Conservation (phyloP, 2,113 vertebrate species). For the Onychostoma macrolepis region DNA sequence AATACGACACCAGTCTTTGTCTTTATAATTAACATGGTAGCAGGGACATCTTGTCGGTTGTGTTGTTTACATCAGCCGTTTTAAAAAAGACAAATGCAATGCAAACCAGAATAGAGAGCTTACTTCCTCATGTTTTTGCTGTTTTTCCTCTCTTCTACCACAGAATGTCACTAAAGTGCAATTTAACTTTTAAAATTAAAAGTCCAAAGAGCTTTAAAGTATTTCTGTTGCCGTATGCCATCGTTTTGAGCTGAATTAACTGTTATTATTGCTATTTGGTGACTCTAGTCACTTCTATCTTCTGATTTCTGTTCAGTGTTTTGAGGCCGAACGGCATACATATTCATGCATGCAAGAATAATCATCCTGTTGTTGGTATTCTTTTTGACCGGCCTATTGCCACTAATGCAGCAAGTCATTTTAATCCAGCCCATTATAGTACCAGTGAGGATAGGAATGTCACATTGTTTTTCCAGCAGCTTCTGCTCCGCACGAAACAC, state of each 20-base stretch:
- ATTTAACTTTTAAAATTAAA: background rate
- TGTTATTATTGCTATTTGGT: background rate
- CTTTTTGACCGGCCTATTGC: constrained; percentile 19
- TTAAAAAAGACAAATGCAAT: background rate
- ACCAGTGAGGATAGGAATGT: constrained; percentile 6
- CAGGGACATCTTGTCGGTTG: background rate
- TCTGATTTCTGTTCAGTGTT: constrained; percentile 1
- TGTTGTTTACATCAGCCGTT: background rate
- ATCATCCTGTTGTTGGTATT: constrained; percentile 28
- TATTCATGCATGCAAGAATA: background rate
- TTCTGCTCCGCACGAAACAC: background rate
- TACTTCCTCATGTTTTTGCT: background rate
- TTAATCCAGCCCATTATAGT: constrained; percentile 44
- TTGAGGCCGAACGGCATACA: background rate
- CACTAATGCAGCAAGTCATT: constrained; percentile 29
- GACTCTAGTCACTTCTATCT: background rate
- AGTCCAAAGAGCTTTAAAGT: background rate
- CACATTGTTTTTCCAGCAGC: background rate
- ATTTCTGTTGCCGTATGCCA: background rate
- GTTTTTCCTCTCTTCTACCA: constrained; percentile 30
- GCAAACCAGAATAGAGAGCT: background rate
- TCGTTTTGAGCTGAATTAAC: background rate
- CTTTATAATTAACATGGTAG: background rate
- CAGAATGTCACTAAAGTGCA: constrained; percentile 35
- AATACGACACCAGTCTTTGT: constrained; percentile 6